Evolutionary conservation across 2,888 invertebrate genomes (phyloP).

Genomic region (Andricus quercusramuli): DNA sequence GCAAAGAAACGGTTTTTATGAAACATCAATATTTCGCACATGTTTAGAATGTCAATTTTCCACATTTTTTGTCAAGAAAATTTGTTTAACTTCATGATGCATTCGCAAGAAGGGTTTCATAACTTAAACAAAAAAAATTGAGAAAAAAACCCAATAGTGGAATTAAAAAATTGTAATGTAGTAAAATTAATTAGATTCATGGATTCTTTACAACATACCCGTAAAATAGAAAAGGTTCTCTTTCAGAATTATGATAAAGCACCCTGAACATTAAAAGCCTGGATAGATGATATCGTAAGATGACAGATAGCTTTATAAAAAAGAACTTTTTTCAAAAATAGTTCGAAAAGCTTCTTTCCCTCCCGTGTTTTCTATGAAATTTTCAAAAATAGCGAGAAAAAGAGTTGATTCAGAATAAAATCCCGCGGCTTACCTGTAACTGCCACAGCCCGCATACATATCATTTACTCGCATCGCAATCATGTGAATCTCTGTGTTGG

Average conservation of each 20-base stretch:
- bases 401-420: constrained; percentile 7
- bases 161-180: background rate
- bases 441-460: constrained; percentile 15
- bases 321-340: background rate
- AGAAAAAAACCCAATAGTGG: too few species aligned
- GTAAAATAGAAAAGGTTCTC: constrained; percentile 1
- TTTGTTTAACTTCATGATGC: too few species aligned
- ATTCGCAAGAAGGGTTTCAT: too few species aligned
- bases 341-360: constrained; percentile 16
- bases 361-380: background rate
- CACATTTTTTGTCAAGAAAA: too few species aligned
- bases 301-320: background rate
- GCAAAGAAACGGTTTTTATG: too few species aligned
- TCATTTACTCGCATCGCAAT: constrained; percentile 19
- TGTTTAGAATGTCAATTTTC: too few species aligned
- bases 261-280: constrained; percentile 2
- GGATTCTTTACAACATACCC: background rate
- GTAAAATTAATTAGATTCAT: background rate
- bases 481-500: constrained; percentile 2
- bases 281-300: background rate
- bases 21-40: too few species aligned
- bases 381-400: constrained; percentile 15
- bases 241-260: background rate
- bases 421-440: constrained; percentile 17
- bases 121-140: too few species aligned